Evolutionary conservation across 2,113 vertebrate genomes (phyloP).

Genomic region (Cygnus buccinator): DNA sequence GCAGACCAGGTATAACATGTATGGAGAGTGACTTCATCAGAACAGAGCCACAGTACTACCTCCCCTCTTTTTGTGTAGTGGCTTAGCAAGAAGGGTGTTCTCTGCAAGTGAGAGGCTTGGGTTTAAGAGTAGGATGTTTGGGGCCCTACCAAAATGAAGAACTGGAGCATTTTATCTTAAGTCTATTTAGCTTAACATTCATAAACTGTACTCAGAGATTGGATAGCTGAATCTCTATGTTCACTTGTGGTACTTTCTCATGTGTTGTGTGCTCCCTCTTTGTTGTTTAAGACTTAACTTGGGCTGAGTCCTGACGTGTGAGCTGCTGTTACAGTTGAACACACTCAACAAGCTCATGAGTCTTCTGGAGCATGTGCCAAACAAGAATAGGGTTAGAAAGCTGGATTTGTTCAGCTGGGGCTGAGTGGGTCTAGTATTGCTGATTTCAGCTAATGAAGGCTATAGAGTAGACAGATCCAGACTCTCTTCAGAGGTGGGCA

Average conservation of each 20-base stretch:
- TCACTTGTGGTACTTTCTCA: background rate
- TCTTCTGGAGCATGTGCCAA: background rate
- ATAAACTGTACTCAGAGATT: background rate
- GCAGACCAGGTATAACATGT: accelerated
- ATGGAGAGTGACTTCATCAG: background rate
- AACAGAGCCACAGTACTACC: background rate
- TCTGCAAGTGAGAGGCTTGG: background rate
- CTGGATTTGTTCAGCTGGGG: background rate
- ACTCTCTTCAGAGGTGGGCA: background rate
- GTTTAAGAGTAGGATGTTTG: background rate
- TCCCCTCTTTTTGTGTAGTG: background rate
- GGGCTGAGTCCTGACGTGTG: background rate
- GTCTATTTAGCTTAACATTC: background rate
- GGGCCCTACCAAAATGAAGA: background rate
- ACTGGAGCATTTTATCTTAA: background rate
- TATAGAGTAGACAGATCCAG: background rate
- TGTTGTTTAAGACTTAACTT: background rate
- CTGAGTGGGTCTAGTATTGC: background rate
- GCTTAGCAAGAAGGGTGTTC: accelerated
- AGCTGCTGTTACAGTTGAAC: background rate
- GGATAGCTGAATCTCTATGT: background rate
- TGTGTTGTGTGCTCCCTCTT: background rate
- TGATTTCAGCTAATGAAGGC: background rate
- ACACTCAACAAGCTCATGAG: background rate
- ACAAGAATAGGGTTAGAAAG: background rate